Base-by-base conservation (phyloP, 2,888 invertebrate genomes). In the Drosophila recens region DNA sequence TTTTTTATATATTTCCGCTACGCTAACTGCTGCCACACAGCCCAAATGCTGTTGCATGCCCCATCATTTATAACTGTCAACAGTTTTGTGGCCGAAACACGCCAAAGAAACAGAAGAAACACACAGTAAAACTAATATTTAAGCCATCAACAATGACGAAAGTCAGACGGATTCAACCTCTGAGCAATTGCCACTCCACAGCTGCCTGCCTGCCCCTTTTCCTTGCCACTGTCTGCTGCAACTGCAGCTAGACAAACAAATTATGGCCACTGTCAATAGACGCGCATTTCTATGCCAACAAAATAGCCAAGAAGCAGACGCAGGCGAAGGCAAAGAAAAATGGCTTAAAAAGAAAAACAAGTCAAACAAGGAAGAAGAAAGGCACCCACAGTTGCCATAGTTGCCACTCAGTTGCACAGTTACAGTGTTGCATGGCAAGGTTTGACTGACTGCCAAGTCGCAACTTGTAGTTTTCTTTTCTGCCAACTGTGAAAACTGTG, bases 261-360 rank as follows among this genome's bases (percentile, higher is more conserved):
- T 89, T 89, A 89, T 89, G 81, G 90, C 75, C 78, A 81, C 90
- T 84, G 91, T 90, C 89, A 89, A 90, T 86, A 83, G 90, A 82
- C 77, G 73, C 73, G 89, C 78, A 80, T 87, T 83, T 86, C 79
- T 65, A 75, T 77, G 76, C 81, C 87, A 80, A 73, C 72, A 79
- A 86, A 83, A 80, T 85, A 69, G 86, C 77, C 52, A 72, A 66
- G 64, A 65, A 69, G 67, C 45, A 54, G 63, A 52, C 15, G 56
- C 36, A 46, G 40, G 10, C 5, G 23, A 57, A 52, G 17, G 40
- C 8, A 30, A 71, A 49, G 33, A 9, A 43, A 45, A 72, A 52
- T 49, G 56, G 38, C 59, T 6, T 34, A 42, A 27, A 42, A 38
- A 51, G 59, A 23, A 48, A 64, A 65, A 64, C 58, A 58, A 38